Conservation (phyloP, 2,888 invertebrate species). For the Rhaphigaster nebulosa region DNA sequence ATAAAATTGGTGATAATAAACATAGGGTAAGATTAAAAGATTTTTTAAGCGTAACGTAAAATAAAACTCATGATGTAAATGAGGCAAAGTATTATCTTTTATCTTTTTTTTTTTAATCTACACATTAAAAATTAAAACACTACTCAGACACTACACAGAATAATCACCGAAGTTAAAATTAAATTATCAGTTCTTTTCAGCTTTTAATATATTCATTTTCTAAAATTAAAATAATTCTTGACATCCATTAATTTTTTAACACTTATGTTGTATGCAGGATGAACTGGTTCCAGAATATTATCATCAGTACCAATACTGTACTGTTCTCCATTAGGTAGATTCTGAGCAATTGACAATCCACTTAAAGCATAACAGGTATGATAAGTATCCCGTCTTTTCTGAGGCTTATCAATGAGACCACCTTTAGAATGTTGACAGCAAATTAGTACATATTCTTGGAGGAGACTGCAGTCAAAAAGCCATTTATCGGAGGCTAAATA, state of each 20-base stretch:
- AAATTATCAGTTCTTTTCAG: background rate
- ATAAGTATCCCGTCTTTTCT: conserved; percentile 87
- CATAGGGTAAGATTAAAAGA: background rate
- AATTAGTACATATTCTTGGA: conserved; percentile 94
- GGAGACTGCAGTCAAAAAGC: conserved; percentile 87
- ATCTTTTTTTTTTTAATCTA: background rate
- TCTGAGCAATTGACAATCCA: conserved; percentile 94
- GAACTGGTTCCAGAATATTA: conserved; percentile 81
- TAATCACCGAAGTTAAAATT: background rate
- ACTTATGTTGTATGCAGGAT: conserved; percentile 87
- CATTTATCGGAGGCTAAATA: conserved; percentile 68
- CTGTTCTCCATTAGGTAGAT: conserved; percentile 68
- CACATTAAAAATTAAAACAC: conserved; percentile 2
- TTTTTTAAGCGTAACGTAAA: conserved; percentile 13
- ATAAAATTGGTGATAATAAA: conserved; percentile 29
- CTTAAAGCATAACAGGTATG: conserved; percentile 97
- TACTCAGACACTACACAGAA: background rate
- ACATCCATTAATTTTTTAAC: conserved; percentile 75
- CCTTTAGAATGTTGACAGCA: conserved; percentile 92
- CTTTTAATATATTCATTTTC: conserved; percentile 10
- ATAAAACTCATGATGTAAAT: background rate
- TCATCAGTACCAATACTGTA: conserved; percentile 75
- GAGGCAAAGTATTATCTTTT: background rate
- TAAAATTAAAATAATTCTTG: conserved; percentile 69
- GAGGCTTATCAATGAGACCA: conserved; percentile 96